Evolutionary conservation across 92 coral and sea anemone species (phyloP), one percentile per base, ranked within the genome.

Genomic region (Zoanthus gigantus): DNA sequence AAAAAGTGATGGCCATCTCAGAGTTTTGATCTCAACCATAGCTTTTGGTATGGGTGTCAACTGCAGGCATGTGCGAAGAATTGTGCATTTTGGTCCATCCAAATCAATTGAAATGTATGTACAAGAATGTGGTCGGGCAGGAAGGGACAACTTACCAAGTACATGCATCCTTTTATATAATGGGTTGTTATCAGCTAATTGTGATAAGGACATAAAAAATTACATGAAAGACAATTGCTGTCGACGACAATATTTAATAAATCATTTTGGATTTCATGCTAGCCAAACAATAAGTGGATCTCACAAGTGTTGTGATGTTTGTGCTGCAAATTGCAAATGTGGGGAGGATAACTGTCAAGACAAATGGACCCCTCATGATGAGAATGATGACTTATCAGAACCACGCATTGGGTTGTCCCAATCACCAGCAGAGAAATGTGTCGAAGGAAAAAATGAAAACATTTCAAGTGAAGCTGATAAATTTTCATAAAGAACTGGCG

Each of bases 111-210:
- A 87, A 48, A 74, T 68, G 58, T 87, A 87, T 69, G 86, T 87
- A 3, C 86, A 87, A 79, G 90, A 87, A 46, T 87, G 77, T 87
- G 86, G 90, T 50, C 74, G 78, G 63, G 90, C 90, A 61, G 90
- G 90, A 30, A 79, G 86, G 73, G 90, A 71, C 66, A 76, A 76
- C 45, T 53, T 75, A 28, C 65, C 63, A 50, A 75, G 79, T 53
- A 76, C 65, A 29, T 53, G 66, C 28, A 29, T 76, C 37, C 37
- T 76, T 11, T 53, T 76, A 53, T 52, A 76, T 28, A 76, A 76
- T 76, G 80, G 80, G 42, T 76, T 76, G n/a, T 47, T 76, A 31
- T 78, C 83, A 57, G 71, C 71, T 13, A 57, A 78, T 60, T 78
- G 83, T 58, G 72, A 60, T 57, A 78, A 78, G 71, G 71, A 78